Percentiles rank a stretch among this genome's conserved stretches.
These are phyloP conservation scores for Oligia strigilis DNA, from an alignment of 2,888 invertebrate genomes.

Conservation along the genomic window DNA sequence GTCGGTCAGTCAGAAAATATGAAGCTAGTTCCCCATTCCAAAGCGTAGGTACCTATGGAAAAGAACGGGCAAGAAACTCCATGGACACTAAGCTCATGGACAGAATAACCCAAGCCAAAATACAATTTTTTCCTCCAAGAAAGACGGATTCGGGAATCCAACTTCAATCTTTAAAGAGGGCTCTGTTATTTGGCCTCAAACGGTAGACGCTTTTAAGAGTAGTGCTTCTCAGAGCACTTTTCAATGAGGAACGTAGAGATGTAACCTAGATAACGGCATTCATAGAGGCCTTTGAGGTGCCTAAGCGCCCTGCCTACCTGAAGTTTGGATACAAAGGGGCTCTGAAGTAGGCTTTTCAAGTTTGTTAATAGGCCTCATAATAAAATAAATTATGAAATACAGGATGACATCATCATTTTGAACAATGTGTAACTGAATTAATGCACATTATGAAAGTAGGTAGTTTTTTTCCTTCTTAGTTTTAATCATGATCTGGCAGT, in stretches of 20 bases:
- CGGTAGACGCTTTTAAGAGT: constrained; percentile 62
- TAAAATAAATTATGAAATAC: neutral
- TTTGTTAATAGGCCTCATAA: neutral
- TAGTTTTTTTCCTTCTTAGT: no score
- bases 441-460: no score
- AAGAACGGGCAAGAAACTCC: no score
- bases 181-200: constrained; percentile 61
- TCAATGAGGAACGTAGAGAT: constrained; percentile 75
- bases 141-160: constrained; percentile 18
- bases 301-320: constrained; percentile 47
- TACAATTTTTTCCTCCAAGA: neutral
- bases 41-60: no score
- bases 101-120: neutral
- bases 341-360: constrained; percentile 26
- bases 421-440: no score
- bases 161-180: constrained; percentile 42
- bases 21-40: no score
- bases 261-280: constrained; percentile 79
- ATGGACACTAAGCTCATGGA: no score
- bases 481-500: no score
- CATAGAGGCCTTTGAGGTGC: constrained; percentile 63
- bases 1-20: no score
- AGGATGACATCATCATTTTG: neutral
- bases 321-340: constrained; percentile 60
- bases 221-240: constrained; percentile 66